phyloP scores from a whole-genome alignment of 2,888 invertebrate species.

The Patella depressa region DNA sequence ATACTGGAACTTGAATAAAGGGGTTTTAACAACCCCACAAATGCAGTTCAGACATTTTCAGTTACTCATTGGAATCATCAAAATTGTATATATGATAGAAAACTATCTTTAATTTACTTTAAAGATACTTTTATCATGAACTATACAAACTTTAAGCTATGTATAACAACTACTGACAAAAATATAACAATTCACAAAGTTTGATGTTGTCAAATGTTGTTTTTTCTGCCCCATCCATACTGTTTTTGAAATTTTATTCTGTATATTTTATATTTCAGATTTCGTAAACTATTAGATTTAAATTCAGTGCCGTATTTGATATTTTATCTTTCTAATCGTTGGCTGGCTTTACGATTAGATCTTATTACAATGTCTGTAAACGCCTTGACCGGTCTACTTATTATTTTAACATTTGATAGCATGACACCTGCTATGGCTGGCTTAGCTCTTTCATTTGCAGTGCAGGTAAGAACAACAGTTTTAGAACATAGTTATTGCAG shows the following conservation, averaged over 20 bases:
- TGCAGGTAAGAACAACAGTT: conserved; percentile 69
- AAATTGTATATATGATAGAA: too few relatives aligned
- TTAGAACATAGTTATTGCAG: too few relatives aligned
- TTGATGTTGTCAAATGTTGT: too few relatives aligned
- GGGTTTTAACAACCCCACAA: too few relatives aligned
- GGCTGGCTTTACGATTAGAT: conserved; percentile 74
- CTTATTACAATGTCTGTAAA: conserved; percentile 53
- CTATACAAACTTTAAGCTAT: too few relatives aligned
- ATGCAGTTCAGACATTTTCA: too few relatives aligned
- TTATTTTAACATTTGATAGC: conserved; percentile 48
- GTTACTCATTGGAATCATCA: too few relatives aligned
- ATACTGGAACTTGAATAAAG: too few relatives aligned
- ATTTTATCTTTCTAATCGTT: conserved; percentile 74
- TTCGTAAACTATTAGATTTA: conserved; percentile 73
- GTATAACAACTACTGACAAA: too few relatives aligned
- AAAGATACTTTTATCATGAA: too few relatives aligned
- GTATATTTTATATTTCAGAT: conserved; percentile 67
- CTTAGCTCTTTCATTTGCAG: conserved; percentile 76
- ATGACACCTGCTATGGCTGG: conserved; percentile 76
- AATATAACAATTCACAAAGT: too few relatives aligned
- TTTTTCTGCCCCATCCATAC: background rate
- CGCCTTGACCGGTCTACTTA: conserved; percentile 48
- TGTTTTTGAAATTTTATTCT: background rate
- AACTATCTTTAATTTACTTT: too few relatives aligned
- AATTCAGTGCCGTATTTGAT: conserved; percentile 74